A percentile compares a stretch with the other conserved stretches of the same genome.
These are phyloP conservation scores for Petrolisthes manimaculis DNA, from an alignment of 2,888 invertebrate genomes.

Conservation along the genomic window DNA sequence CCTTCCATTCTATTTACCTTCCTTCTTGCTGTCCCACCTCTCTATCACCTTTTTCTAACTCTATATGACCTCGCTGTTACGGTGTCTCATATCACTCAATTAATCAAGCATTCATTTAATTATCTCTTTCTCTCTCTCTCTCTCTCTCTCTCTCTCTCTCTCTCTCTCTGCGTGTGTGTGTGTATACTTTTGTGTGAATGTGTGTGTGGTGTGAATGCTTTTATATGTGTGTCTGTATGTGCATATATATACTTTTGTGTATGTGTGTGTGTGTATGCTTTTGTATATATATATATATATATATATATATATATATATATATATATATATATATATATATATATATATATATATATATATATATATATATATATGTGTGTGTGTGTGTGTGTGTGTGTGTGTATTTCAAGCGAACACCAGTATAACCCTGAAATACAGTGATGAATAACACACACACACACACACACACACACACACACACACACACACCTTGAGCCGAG, in stretches of 20 bases:
- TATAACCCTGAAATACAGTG: no score
- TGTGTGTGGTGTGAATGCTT: no score
- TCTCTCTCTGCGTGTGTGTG: not conserved
- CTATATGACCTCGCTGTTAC: not conserved
- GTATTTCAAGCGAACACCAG: not conserved
- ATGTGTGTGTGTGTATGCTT: not conserved
- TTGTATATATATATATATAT: not conserved
- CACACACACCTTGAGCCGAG: constrained; percentile 17
- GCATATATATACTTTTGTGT: not conserved
- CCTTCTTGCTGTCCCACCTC: no score
- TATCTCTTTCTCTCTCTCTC: not conserved
- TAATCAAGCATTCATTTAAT: no score
- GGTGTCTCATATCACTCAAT: no score
- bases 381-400: not conserved
- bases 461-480: not conserved
- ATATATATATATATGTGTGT: not conserved
- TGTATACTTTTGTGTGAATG: not conserved
- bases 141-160: not conserved
- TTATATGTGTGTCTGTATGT: not conserved
- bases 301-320: not conserved
- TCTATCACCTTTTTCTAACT: not conserved
- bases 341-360: constrained; percentile 15
- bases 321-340: constrained; percentile 22
- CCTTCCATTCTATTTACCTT: no score
- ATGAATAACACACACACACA: not conserved